Evolutionary conservation across 1,140 invertebrate species (phyloP).

Genomic region (Lerema accius): DNA sequence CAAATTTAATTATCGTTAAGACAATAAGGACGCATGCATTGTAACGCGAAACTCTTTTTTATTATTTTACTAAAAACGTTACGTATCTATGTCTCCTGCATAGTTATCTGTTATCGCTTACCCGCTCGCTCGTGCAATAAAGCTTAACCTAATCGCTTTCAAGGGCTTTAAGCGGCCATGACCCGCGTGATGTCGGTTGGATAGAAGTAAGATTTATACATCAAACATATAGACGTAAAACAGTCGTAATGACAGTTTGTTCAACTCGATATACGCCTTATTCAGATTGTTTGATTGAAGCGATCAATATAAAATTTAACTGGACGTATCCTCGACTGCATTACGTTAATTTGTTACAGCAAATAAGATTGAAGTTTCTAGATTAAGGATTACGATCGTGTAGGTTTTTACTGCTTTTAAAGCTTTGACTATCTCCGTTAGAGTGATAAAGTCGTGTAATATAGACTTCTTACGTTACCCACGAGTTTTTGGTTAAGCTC

Average conservation of each 20-base stretch:
- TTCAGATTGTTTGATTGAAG: slow-evolving; percentile 46
- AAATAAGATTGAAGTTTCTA: slow-evolving; percentile 22
- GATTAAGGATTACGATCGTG: slow-evolving; percentile 7
- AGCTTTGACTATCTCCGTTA: background rate
- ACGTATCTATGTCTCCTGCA: no score
- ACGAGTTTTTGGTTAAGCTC: background rate
- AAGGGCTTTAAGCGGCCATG: slow-evolving; percentile 81
- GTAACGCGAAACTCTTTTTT: no score
- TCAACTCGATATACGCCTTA: slow-evolving; percentile 55
- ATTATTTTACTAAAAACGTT: no score
- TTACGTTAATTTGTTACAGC: slow-evolving; percentile 21
- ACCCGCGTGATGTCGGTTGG: slow-evolving; percentile 59
- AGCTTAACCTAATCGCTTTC: slow-evolving; percentile 63
- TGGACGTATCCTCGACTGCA: slow-evolving; percentile 20
- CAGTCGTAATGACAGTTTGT: slow-evolving; percentile 56
- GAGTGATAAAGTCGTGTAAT: background rate
- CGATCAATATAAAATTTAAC: slow-evolving; percentile 34
- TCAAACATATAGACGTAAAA: slow-evolving; percentile 47
- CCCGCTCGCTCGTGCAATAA: slow-evolving; percentile 62
- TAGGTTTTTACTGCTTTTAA: slow-evolving; percentile 14
- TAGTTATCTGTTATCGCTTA: slow-evolving; percentile 20
- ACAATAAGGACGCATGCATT: no score
- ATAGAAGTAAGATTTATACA: slow-evolving; percentile 42
- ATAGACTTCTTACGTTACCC: background rate
- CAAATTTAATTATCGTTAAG: no score